Evolutionary conservation across 2,797 vertebrate genomes (phyloP).

Genomic region (Prunella strophiata): DNA sequence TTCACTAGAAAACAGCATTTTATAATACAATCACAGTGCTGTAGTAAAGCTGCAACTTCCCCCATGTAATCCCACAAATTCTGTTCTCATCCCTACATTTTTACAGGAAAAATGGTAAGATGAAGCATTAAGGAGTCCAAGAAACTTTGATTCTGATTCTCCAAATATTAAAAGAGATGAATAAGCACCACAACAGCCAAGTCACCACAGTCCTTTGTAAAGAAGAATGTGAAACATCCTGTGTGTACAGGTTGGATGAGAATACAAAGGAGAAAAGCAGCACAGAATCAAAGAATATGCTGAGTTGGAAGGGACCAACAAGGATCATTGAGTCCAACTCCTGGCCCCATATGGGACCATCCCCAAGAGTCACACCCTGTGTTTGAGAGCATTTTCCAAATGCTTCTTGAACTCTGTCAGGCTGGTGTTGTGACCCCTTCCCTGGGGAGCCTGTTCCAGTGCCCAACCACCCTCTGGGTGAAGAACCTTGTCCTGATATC

Average conservation of each 20-base stretch:
- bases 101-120: background rate
- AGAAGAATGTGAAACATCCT: background rate
- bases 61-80: background rate
- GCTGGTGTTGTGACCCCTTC: background rate
- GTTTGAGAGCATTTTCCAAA: rapidly evolving
- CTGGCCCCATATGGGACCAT: rapidly evolving
- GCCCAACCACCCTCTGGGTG: rapidly evolving
- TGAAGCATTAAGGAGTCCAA: background rate
- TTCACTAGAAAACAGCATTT: background rate
- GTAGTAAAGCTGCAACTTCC: background rate
- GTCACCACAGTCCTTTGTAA: background rate
- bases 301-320: background rate
- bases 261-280: background rate
- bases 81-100: background rate
- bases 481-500: background rate
- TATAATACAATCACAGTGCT: background rate
- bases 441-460: background rate
- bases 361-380: background rate
- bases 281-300: background rate
- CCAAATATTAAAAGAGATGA: background rate
- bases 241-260: background rate
- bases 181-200: background rate
- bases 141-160: background rate
- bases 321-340: background rate
- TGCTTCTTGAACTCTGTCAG: rapidly evolving